Percentiles rank a stretch among this genome's conserved stretches.
phyloP scores from a whole-genome alignment of 1,140 invertebrate species.

The Drosophila virilis region DNA sequence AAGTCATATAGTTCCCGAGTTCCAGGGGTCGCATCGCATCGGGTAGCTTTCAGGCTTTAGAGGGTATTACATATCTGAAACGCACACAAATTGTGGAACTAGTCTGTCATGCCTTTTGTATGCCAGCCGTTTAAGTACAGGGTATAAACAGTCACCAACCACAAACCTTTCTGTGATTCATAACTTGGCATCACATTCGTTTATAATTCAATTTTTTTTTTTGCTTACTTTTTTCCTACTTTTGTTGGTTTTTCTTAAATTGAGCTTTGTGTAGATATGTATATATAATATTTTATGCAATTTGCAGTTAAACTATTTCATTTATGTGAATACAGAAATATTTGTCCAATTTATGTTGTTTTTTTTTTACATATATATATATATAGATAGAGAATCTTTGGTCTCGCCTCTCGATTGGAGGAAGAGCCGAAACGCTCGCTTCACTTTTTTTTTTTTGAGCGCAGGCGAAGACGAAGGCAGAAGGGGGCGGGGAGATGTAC shows the following conservation, averaged over 20 bases:
- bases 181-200: constrained; percentile 53
- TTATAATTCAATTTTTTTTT: constrained; percentile 18
- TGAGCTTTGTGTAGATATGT: not conserved
- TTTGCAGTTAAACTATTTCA: not conserved
- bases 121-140: not conserved
- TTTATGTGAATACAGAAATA: not conserved
- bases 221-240: not conserved
- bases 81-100: not conserved
- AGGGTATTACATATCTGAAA: too few species aligned
- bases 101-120: not conserved
- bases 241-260: constrained; percentile 5
- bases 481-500: too few species aligned
- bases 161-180: constrained; percentile 63
- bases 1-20: too few species aligned
- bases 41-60: too few species aligned
- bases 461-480: too few species aligned
- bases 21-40: too few species aligned
- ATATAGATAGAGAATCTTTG: not conserved
- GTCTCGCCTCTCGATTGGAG: not conserved
- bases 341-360: constrained; percentile 6
- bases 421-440: constrained; percentile 1
- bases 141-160: constrained; percentile 13
- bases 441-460: too few species aligned
- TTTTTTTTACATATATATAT: too few species aligned
- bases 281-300: not conserved